phyloP scores from a whole-genome alignment of 2,113 vertebrate genomes.

The Ia io region DNA sequence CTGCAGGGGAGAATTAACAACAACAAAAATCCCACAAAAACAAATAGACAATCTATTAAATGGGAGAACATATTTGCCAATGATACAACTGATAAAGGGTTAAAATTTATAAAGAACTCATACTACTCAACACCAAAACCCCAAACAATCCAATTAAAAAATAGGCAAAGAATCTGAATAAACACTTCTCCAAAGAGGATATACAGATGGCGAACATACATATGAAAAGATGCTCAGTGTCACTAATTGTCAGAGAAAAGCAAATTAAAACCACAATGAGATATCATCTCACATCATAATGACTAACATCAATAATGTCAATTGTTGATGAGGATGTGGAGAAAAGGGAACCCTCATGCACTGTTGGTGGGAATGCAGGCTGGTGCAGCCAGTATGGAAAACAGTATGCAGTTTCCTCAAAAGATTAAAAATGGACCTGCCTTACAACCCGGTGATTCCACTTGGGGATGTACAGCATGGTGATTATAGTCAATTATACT shows the following conservation, averaged over 20 bases:
- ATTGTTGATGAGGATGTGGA: not conserved
- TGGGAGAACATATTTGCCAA: not conserved
- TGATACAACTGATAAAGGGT: not conserved
- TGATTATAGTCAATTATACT: not conserved
- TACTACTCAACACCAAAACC: not conserved
- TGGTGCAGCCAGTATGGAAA: not conserved
- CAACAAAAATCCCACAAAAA: not conserved
- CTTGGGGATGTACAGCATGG: not conserved
- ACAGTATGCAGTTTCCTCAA: not conserved
- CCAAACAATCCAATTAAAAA: not conserved
- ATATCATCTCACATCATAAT: not conserved
- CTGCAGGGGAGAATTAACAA: no score
- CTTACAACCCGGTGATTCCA: not conserved
- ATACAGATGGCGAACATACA: not conserved
- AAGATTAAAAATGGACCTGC: not conserved
- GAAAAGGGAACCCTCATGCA: not conserved
- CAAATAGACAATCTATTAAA: not conserved
- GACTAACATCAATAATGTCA: not conserved
- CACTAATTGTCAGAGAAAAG: not conserved
- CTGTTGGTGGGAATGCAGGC: not conserved
- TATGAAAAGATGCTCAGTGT: not conserved
- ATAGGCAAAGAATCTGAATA: not conserved
- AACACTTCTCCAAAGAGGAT: not conserved
- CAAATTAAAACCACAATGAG: not conserved
- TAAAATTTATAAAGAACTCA: not conserved